phyloP scores from a whole-genome alignment of 2,888 invertebrate species.

The Eledone cirrhosa region DNA sequence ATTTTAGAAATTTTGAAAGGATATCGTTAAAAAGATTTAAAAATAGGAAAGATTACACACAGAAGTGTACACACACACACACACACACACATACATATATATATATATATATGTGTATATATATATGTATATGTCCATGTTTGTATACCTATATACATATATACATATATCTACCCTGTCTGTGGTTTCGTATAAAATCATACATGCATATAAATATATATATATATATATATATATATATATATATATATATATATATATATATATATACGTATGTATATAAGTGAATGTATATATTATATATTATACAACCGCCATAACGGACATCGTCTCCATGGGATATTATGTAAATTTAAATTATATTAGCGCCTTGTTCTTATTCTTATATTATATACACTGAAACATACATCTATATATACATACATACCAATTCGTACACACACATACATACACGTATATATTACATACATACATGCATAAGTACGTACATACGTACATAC shows the following conservation, averaged over 20 bases:
- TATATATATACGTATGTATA: constrained; percentile 6
- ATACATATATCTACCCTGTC: background rate
- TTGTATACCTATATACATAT: background rate
- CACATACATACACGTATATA: background rate
- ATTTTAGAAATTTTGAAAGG: no score
- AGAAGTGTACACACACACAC: background rate
- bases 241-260: background rate
- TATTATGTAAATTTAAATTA: background rate
- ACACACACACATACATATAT: background rate
- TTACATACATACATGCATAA: background rate
- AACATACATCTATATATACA: background rate
- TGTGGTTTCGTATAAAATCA: background rate
- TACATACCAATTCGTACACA: background rate
- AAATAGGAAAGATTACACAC: no score
- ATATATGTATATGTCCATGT: background rate
- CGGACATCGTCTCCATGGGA: background rate
- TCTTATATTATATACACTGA: background rate
- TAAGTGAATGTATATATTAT: no score
- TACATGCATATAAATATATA: background rate
- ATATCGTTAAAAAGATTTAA: no score
- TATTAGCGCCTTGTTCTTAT: background rate
- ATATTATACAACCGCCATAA: background rate
- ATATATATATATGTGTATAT: no score
- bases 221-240: background rate
- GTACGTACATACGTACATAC: background rate